Percentiles rank a stretch among this genome's conserved stretches.
Evolutionary conservation across 2,888 invertebrate species (phyloP).

Genomic region (Sepiola atlantica): DNA sequence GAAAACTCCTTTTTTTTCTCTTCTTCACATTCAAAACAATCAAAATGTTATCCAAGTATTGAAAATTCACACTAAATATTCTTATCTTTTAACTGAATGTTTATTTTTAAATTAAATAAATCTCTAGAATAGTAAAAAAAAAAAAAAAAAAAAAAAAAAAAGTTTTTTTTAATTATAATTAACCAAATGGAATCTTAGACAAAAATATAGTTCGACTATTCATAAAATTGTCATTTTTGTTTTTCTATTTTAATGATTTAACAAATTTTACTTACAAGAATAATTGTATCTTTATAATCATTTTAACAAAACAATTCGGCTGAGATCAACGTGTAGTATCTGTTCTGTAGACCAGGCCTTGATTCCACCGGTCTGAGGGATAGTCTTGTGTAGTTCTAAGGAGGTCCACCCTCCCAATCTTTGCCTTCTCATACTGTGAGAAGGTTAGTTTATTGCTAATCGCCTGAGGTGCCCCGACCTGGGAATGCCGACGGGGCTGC

Average conservation of each 20-base stretch:
- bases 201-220: neutral
- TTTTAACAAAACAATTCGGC: neutral
- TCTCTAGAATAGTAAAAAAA: neutral
- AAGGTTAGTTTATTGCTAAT: too few species aligned
- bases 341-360: too few species aligned
- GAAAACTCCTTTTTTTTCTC: too few species aligned
- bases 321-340: too few species aligned
- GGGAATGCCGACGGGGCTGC: too few species aligned
- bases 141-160: too few species aligned
- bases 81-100: neutral
- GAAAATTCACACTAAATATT: neutral
- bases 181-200: neutral
- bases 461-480: too few species aligned
- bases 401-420: too few species aligned
- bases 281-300: neutral
- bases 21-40: neutral
- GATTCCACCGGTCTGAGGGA: too few species aligned
- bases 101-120: neutral
- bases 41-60: neutral
- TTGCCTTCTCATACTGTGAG: too few species aligned
- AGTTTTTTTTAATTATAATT: neutral
- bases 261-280: neutral
- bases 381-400: too few species aligned
- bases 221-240: neutral
- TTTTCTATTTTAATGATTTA: neutral